Evolutionary conservation across 2,113 vertebrate species (phyloP).

Genomic region (Ciconia stormi): DNA sequence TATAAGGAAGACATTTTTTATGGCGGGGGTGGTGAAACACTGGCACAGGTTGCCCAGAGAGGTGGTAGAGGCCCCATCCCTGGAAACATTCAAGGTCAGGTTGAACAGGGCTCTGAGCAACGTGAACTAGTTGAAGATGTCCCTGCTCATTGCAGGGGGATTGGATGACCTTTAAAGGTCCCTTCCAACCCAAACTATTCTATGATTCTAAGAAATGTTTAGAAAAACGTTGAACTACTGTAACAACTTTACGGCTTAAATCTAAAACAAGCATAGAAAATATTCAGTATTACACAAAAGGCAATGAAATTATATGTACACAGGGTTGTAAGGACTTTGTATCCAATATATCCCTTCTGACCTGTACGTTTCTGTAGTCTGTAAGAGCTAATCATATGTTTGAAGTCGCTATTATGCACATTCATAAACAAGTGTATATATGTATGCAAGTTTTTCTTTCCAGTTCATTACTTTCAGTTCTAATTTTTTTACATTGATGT

Average conservation of each 20-base stretch:
- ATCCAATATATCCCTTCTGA: neutral
- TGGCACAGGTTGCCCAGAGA: neutral
- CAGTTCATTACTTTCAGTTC: neutral
- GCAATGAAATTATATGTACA: neutral
- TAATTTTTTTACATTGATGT: neutral
- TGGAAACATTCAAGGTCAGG: neutral
- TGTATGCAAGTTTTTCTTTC: neutral
- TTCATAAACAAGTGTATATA: neutral
- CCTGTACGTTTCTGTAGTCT: neutral
- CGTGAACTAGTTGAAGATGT: neutral
- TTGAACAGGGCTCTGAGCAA: neutral
- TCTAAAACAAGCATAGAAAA: neutral
- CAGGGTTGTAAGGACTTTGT: neutral
- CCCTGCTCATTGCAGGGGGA: neutral
- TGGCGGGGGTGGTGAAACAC: neutral
- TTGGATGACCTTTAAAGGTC: neutral
- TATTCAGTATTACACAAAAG: neutral
- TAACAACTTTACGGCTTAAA: neutral
- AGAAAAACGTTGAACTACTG: neutral
- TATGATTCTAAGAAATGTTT: neutral
- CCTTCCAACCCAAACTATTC: neutral
- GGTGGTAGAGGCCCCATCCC: neutral
- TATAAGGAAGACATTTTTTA: neutral
- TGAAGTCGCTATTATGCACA: neutral
- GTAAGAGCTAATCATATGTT: neutral